Percentiles rank a stretch among this genome's conserved stretches.
Conservation (phyloP, 2,797 vertebrate species). For the Nasua narica region DNA sequence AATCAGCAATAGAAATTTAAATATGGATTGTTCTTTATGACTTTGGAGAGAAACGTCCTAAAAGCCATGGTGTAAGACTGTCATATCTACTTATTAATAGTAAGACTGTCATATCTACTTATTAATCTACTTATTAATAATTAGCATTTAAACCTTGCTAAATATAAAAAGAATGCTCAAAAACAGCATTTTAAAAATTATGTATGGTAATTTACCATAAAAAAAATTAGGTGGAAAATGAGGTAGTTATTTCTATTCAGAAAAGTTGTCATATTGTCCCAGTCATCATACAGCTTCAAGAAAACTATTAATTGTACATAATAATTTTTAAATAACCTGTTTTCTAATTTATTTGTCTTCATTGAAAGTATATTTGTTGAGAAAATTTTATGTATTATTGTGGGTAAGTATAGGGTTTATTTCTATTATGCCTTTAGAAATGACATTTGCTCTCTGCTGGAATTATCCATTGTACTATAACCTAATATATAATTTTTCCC, state of each 20-base stretch:
- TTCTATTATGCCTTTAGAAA: neutral
- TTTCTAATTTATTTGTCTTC: neutral
- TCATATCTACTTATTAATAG: neutral
- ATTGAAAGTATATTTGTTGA: neutral
- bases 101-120: neutral
- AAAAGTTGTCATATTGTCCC: neutral
- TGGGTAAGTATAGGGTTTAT: neutral
- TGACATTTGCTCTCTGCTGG: neutral
- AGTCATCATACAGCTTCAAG: neutral
- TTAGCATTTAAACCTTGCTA: neutral
- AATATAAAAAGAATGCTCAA: neutral
- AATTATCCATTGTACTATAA: neutral
- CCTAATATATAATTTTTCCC: neutral
- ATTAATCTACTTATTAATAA: no score
- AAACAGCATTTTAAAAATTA: neutral
- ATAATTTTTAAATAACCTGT: neutral
- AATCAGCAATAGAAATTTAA: neutral
- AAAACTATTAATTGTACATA: neutral
- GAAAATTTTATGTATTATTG: neutral
- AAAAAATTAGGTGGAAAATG: neutral
- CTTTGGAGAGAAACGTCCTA: neutral
- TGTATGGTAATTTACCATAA: neutral
- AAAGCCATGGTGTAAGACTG: neutral
- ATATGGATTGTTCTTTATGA: neutral
- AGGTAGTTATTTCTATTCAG: neutral